Evolutionary conservation across 2,113 vertebrate species (phyloP), one percentile per base, ranked within the genome.

Genomic region (Bos taurus): DNA sequence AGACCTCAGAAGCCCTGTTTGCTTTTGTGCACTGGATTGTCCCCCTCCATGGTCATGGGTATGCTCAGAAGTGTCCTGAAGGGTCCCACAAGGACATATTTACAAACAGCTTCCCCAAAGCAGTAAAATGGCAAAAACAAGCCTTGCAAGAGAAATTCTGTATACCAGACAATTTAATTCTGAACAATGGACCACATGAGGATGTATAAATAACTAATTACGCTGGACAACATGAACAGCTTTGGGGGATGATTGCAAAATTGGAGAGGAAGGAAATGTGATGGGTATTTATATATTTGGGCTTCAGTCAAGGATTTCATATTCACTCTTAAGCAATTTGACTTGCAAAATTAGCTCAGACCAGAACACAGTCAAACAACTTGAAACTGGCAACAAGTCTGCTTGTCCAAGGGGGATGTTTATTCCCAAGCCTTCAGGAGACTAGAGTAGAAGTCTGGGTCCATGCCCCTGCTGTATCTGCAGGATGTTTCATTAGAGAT

Each of bases 241-340:
- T 96, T 96, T 98, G 94, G 94, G 85, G 82, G 96, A 98, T 97
- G 97, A 98, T 98, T 98, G 97, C 97, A 98, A 98, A 98, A 98
- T 97, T 97, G 96, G 95, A 96, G 97, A 98, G 97, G 98, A 98
- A 98, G 97, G 97, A 97, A 98, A 98, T 98, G 97, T 97, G 95
- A 97, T 97, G 97, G 83, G 95, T 98, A 97, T 98, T 98, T 98
- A 98, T 98, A 98, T 91, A 98, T 97, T 97, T 98, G 98, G 96
- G 96, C 93, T 97, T 97, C 95, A 97, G 97, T 98, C 97, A 98
- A 98, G 97, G 97, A 97, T 97, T 98, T 98, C 95, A 97, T 98
- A 97, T 98, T 98, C 96, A 93, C 92, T 98, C 97, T 98, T 98
- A 97, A 94, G 98, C 98, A 98, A 98, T 97, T 98, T 97, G 91